These are phyloP conservation scores for Eunapius fragilis DNA, from an alignment of 37 sponge, comb jelly and placozoan genomes.

Conservation along the genomic window DNA sequence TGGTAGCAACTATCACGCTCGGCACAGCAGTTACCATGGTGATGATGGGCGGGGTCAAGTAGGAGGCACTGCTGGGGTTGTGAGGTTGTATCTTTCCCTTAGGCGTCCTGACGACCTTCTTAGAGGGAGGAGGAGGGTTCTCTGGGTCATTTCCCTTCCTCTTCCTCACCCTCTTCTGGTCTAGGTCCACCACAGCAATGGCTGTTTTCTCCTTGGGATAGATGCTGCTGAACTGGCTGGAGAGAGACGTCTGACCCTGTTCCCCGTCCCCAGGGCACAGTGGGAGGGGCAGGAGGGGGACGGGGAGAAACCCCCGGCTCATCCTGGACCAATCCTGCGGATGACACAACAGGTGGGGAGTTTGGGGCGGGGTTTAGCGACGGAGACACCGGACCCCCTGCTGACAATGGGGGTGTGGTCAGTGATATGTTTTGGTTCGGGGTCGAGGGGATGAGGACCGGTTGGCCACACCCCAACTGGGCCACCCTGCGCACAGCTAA, in stretches of 20 bases:
- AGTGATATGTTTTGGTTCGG: not conserved
- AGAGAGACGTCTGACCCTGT: not conserved
- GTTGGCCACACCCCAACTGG: slow-evolving; percentile 9
- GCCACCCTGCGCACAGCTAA: slow-evolving; percentile 53
- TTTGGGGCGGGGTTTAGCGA: not conserved
- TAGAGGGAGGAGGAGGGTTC: slow-evolving; percentile 4
- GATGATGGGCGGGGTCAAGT: not conserved
- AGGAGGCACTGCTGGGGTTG: not conserved
- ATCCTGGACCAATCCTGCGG: not conserved
- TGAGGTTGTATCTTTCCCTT: not conserved
- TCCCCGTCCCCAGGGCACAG: not conserved
- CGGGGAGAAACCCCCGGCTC: not conserved
- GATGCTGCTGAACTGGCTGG: slow-evolving; percentile 48
- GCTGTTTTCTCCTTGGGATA: slow-evolving; percentile 62
- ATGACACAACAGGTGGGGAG: not conserved
- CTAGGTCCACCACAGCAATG: slow-evolving; percentile 62
- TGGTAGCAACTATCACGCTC: not conserved
- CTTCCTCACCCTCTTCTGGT: slow-evolving; percentile 29
- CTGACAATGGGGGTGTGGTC: not conserved
- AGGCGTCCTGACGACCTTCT: not conserved
- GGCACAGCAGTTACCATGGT: not conserved
- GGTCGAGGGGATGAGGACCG: not conserved
- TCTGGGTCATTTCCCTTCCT: not conserved
- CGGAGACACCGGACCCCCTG: not conserved
- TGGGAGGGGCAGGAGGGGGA: not conserved